Evolutionary conservation across 92 coral and sea anemone genomes (phyloP).

Genomic region (Porites cylindrica): DNA sequence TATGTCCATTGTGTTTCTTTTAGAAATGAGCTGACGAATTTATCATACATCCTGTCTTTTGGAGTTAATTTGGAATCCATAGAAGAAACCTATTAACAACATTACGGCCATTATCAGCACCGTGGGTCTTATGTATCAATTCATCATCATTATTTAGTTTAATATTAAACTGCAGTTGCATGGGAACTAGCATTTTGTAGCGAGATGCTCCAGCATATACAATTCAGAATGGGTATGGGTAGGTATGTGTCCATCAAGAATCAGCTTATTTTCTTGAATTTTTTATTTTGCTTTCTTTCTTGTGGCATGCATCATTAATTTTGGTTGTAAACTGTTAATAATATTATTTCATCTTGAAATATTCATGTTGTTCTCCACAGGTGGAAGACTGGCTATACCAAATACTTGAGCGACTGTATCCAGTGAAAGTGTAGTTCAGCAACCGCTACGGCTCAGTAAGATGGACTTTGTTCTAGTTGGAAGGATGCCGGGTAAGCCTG

Average conservation of each 20-base stretch:
- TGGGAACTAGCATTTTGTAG: neutral
- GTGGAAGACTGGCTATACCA: conserved; percentile 21
- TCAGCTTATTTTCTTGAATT: no score
- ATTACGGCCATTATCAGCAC: no score
- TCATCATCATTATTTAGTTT: no score
- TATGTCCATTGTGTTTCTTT: no score
- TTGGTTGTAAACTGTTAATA: neutral
- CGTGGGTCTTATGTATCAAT: no score
- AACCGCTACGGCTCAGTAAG: conserved; percentile 1
- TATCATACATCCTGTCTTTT: no score
- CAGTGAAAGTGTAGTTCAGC: neutral
- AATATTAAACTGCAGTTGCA: no score
- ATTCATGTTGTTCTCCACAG: neutral
- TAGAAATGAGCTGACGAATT: no score
- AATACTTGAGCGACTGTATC: neutral
- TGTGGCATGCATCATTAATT: neutral
- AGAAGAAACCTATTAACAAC: no score
- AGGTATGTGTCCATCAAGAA: neutral
- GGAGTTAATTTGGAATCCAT: no score
- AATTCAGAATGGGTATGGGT: conserved; percentile 29
- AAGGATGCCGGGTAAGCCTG: conserved; percentile 5
- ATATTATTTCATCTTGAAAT: neutral
- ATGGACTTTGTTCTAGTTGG: conserved; percentile 15
- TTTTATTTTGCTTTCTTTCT: neutral
- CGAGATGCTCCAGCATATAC: conserved; percentile 12